Evolutionary conservation across 1,140 invertebrate species (phyloP).

Genomic region (Acromyrmex charruanus): DNA sequence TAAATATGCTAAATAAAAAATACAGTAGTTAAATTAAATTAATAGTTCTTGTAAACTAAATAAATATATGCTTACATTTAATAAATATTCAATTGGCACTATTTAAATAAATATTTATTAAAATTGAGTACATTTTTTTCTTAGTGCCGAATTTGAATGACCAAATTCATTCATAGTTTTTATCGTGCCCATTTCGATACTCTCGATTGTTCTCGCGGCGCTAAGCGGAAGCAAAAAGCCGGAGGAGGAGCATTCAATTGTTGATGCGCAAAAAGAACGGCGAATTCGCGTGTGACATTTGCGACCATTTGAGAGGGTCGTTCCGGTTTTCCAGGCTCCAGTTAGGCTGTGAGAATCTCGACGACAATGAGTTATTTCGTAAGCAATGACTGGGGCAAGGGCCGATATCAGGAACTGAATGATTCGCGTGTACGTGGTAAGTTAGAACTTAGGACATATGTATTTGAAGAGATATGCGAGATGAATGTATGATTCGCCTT

Average conservation of each 20-base stretch:
- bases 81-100: too few relatives aligned
- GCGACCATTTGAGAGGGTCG: too few relatives aligned
- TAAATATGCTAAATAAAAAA: too few relatives aligned
- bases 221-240: neutral
- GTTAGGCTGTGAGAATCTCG: neutral
- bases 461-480: neutral
- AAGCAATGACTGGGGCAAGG: constrained; percentile 51
- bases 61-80: too few relatives aligned
- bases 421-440: constrained; percentile 29
- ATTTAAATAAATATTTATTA: too few relatives aligned
- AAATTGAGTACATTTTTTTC: too few relatives aligned
- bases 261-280: neutral
- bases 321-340: neutral
- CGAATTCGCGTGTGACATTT: too few relatives aligned
- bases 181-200: too few relatives aligned
- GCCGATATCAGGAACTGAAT: constrained; percentile 43
- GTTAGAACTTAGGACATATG: neutral
- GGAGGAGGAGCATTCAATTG: neutral
- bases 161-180: neutral
- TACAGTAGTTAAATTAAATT: too few relatives aligned
- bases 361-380: constrained; percentile 64
- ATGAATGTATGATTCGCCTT: neutral
- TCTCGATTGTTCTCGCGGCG: neutral
- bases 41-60: too few relatives aligned
- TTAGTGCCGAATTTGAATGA: too few relatives aligned